Base-by-base conservation (phyloP, 2,113 vertebrate species). In the Tricholaema leucomelas region DNA sequence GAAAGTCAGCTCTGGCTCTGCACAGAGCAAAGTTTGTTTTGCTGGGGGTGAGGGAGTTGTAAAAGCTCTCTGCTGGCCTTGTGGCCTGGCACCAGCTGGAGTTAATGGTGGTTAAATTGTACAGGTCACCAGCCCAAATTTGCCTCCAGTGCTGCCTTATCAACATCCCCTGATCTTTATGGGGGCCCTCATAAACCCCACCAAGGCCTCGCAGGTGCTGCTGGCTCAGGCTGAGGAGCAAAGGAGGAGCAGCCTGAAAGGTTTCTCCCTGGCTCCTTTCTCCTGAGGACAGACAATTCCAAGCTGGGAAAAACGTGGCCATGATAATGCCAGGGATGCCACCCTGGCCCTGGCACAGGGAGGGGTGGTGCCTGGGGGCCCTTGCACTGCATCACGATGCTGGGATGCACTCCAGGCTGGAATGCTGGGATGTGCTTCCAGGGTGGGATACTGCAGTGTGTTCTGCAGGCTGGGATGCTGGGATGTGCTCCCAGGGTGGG, bases 301-400 rank as follows among this genome's bases (percentile, higher is more conserved):
- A 2, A n/a, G 6, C 0, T 4, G 36, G 76, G 5, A 28, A 54
- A 60, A 6, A 3, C 0, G 1, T 72, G 40, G 16, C 42, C 24
- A 2, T 2, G 10, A n/a, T 5, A 2, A 40, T 75, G 7, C 1
- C 21, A 3, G 72, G 0, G 42, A 6, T 44, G 67, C 17, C 6
- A 1, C 1, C 1, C 0, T 4, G 31, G 38, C 1, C 1, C 0
- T 4, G 31, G 38, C 10, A 11, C 23, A 12, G 9, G 52, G 52
- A 27, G 52, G 11, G 24, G 52, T 54, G 52, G 52, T 54, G 52
- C 52, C 52, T 13, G 12, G 25, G 52, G 52, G 23, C 24, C 18
- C 46, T 21, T 21, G 46, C 17, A 18, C 46, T 48, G 46, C 46
- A 50, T 10, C 40, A 40, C 40, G 40, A n/a, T n/a, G 48, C 38